Evolutionary conservation across 1,140 invertebrate genomes (phyloP), one percentile per base, ranked within the genome.

Genomic region (Polypedilum pembai): DNA sequence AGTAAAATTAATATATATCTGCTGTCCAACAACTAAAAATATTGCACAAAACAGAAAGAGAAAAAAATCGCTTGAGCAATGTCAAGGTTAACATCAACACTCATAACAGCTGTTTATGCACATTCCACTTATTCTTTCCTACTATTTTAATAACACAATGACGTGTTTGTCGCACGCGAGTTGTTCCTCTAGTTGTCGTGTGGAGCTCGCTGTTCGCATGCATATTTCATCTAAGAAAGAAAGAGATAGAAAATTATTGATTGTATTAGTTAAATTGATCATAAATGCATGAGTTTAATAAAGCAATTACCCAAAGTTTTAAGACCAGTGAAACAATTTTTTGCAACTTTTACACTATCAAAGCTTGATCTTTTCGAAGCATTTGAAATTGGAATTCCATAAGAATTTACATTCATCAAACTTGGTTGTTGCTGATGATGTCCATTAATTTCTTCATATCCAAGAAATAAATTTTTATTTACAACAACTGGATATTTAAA

Each of bases 101-200:
- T 33, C 24, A 33, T 3, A 45, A 45, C 41, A 45, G 10, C 45
- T 72, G 17, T 33, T 83, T 17, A 5, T 5, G 24, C 24, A 5
- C 24, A 33, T 33, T 33, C 24, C 24, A 33, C 24, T 33, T 33
- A 33, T 5, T 33, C 24, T 33, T 33, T 33, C 24, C 24, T 33
- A 69, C 77, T 78, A 92, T 83, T 92, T 92, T 86, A 88, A 91
- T 74, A 94, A 87, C 77, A 93, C 86, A 41, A 91, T 85, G 73
- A 94, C 87, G 80, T 89, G 91, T 65, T 90, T 86, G 83, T 95
- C 93, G 75, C 85, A 85, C 78, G 95, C 93, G 15, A 95, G 84
- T 75, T 91, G 87, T 75, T 94, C 91, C 80, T 95, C 92, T 0
- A 96, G 84, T 78, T 93, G 89, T 66, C 89, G 85, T 20, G 88